Evolutionary conservation across 2,888 invertebrate species (phyloP), one percentile per base, ranked within the genome.

Genomic region (Theodoxus fluviatilis): DNA sequence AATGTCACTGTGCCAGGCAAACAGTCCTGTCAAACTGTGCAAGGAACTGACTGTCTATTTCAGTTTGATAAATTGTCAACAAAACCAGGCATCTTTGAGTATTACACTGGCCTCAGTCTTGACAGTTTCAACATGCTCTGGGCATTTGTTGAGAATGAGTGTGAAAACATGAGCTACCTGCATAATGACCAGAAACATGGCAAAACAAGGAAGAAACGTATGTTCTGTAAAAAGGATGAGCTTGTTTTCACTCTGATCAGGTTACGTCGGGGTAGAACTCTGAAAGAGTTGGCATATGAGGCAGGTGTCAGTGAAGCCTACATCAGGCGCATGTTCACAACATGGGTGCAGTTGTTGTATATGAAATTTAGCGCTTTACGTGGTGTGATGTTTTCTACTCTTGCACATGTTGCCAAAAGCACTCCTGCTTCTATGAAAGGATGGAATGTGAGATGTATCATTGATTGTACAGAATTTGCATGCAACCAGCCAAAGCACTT

Each of bases 401-500:
- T n/a, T 15, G 38, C n/a, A 22, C 7, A 40, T 3, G 40, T 65
- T 2, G 9, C 15, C 37, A 40, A 65, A 28, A 3, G 12, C 7
- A 65, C 40, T 7, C 65, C 65, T 22, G 7, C 22, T 4, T 65
- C 65, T 1, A 38, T 65, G 37, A 65, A 65, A 65, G 28, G 40
- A 12, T 40, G 40, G 25, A 65, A 65, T 31, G 40, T 65, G 2
- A 7, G 65, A 1, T 65, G 65, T 25, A 65, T 65, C 1, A 65
- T 65, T 40, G 65, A 65, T 40, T 65, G 65, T 35, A 65, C 65
- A 6, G 43, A 37, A 40, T 65, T 65, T 40, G 37, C 40, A 38
- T 65, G 38, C n/a, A 38, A 65, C 22, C 37, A 40, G 18, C 65
- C 65, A 25, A 25, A 40, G 3, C 37, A 65, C 18, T 65, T 65